Conservation (phyloP, 92 coral and sea anemone genomes). For the Parazoanthus swiftii region DNA sequence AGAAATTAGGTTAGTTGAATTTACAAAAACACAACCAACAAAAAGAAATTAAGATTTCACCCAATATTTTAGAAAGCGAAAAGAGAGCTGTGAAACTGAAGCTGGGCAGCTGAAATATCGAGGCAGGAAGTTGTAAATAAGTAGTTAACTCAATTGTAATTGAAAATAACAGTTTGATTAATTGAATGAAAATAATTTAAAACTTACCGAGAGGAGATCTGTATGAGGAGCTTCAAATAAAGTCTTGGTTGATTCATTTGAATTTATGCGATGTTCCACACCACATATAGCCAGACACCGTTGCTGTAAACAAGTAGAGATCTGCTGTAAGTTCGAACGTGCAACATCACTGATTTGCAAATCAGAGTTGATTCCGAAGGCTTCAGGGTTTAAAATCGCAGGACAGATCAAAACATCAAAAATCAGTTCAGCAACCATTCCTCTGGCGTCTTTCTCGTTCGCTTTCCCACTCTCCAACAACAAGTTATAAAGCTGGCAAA, state of each 20-base stretch:
- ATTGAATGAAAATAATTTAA: background rate
- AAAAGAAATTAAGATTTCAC: background rate
- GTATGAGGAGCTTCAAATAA: constrained; percentile 23
- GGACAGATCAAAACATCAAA: constrained; percentile 87
- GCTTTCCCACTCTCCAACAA: constrained; percentile 63
- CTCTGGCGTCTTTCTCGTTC: constrained; percentile 58
- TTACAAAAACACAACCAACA: no score
- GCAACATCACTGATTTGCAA: constrained; percentile 87
- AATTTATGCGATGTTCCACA: constrained; percentile 23
- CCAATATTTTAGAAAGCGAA: background rate
- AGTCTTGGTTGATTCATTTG: constrained; percentile 4
- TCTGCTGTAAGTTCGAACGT: constrained; percentile 78
- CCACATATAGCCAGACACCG: constrained; percentile 57
- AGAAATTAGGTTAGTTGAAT: background rate
- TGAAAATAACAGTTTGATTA: background rate
- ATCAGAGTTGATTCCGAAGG: constrained; percentile 88
- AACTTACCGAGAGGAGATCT: constrained; percentile 37
- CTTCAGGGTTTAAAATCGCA: constrained; percentile 83
- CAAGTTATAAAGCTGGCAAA: constrained; percentile 76
- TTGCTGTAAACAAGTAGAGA: constrained; percentile 72
- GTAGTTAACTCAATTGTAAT: background rate
- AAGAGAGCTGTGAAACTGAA: background rate
- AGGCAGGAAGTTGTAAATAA: background rate
- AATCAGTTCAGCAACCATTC: constrained; percentile 76
- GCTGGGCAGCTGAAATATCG: background rate